Conservation (phyloP, 2,888 invertebrate species). For the Megaustenia siamemsis region DNA sequence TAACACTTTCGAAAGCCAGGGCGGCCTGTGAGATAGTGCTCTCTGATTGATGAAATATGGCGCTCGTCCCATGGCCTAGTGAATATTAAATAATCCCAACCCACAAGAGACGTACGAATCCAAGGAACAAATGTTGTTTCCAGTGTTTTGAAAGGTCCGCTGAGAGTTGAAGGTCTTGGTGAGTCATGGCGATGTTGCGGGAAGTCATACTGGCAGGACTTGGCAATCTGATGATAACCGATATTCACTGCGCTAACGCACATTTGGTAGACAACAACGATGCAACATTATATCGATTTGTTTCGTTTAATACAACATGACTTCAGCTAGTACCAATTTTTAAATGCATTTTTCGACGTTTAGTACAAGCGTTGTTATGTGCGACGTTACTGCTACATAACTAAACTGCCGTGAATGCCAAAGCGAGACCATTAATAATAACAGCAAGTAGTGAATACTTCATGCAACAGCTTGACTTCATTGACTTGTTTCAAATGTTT, state of each 20-base stretch:
- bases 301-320: neutral
- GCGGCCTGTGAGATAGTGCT: neutral
- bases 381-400: too few relatives aligned
- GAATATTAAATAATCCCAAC: conserved; percentile 43
- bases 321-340: neutral
- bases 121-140: conserved; percentile 34
- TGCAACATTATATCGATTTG: neutral
- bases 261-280: too few relatives aligned
- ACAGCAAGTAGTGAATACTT: too few relatives aligned
- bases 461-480: too few relatives aligned
- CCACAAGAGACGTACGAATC: conserved; percentile 18
- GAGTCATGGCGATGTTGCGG: conserved; percentile 3
- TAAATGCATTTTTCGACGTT: too few relatives aligned
- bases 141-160: conserved; percentile 11
- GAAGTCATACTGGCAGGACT: conserved; percentile 21
- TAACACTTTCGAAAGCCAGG: neutral
- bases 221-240: neutral
- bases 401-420: too few relatives aligned
- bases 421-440: too few relatives aligned
- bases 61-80: conserved; percentile 16
- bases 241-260: too few relatives aligned
- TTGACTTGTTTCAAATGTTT: too few relatives aligned
- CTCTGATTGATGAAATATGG: conserved; percentile 41
- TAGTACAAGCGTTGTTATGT: too few relatives aligned
- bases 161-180: neutral